A percentile compares a stretch with the other conserved stretches of the same genome.
Evolutionary conservation across 2,888 invertebrate species (phyloP).

Genomic region (Tachystola acroxantha): DNA sequence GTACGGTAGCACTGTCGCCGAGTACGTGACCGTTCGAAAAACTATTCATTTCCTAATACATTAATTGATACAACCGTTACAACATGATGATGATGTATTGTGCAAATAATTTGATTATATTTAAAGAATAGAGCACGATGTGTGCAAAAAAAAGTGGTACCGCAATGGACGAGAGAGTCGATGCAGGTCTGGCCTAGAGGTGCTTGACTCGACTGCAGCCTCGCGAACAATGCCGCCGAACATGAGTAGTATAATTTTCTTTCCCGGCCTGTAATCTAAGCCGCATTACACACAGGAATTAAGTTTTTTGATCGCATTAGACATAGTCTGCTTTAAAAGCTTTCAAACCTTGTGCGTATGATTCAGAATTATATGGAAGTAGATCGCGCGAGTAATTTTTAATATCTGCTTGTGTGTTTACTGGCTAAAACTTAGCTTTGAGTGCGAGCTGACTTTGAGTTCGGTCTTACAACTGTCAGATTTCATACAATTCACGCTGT

Average conservation of each 20-base stretch:
- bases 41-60: constrained; percentile 63
- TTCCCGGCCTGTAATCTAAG: constrained; percentile 56
- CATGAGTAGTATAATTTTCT: constrained; percentile 57
- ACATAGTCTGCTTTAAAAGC: constrained; percentile 30
- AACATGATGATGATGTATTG: constrained; percentile 66
- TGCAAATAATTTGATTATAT: constrained; percentile 68
- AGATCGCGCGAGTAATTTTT: constrained; percentile 18
- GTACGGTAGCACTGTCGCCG: constrained; percentile 2
- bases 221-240: constrained; percentile 50
- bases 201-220: constrained; percentile 39
- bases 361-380: constrained; percentile 26
- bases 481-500: no score
- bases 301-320: constrained; percentile 44
- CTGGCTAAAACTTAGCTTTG: no score
- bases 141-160: constrained; percentile 44
- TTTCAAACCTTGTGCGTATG: constrained; percentile 35
- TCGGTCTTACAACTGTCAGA: no score
- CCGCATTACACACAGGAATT: constrained; percentile 52
- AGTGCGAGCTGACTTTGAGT: no score
- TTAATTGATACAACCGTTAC: constrained; percentile 73
- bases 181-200: constrained; percentile 18
- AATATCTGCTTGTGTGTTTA: no score
- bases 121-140: constrained; percentile 48
- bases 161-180: constrained; percentile 32
- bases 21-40: constrained; percentile 59